Conservation (phyloP, 2,113 vertebrate species). For the Sminthopsis crassicaudata region DNA sequence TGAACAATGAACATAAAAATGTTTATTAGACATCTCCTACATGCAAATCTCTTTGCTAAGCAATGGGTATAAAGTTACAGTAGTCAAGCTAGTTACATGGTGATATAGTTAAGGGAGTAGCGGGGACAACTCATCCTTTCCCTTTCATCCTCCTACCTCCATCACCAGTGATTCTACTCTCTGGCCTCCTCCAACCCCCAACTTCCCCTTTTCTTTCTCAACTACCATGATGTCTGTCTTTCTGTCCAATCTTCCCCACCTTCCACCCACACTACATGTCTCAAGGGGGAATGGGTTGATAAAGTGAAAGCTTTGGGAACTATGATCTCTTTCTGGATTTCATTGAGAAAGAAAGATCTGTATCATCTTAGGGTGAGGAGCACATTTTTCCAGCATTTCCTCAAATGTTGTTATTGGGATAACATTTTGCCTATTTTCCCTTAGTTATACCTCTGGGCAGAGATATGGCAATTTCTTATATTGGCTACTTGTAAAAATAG, state of each 20-base stretch:
- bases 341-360: background rate
- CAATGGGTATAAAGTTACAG: background rate
- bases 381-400: background rate
- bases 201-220: background rate
- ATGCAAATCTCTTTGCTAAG: background rate
- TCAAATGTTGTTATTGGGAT: background rate
- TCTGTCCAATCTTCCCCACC: background rate
- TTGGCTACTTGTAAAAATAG: background rate
- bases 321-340: background rate
- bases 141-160: background rate
- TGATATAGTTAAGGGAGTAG: background rate
- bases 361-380: background rate
- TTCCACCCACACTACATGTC: background rate
- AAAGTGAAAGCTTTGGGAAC: background rate
- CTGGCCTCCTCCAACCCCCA: background rate
- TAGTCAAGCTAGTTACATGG: background rate
- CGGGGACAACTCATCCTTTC: background rate
- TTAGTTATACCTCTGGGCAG: background rate
- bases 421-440: background rate
- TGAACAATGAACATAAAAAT: background rate
- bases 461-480: background rate
- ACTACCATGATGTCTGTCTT: background rate
- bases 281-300: background rate
- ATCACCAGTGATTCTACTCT: background rate
- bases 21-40: background rate